Evolutionary conservation across 2,113 vertebrate genomes (phyloP).

Genomic region (Zapornia atra): DNA sequence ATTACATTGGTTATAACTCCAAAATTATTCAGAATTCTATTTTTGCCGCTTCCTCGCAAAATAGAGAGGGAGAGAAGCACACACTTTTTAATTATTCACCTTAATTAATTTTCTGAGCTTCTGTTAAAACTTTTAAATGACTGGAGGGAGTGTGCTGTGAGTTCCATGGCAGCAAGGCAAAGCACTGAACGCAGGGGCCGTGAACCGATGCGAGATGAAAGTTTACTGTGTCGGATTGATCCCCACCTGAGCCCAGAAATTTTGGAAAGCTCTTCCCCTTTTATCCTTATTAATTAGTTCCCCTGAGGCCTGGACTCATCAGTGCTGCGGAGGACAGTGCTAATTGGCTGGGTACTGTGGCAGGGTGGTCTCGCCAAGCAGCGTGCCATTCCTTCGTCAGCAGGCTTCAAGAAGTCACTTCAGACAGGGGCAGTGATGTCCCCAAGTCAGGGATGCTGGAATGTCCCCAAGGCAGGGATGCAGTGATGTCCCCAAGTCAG

Average conservation of each 20-base stretch:
- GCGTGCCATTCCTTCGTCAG: neutral
- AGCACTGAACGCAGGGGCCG: neutral
- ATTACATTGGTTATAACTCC: slow-evolving; percentile 74
- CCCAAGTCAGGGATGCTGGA: neutral
- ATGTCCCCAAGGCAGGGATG: neutral
- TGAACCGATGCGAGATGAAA: slow-evolving; percentile 25
- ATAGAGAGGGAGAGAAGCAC: slow-evolving; percentile 24
- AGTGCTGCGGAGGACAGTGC: neutral
- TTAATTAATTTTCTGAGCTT: slow-evolving; percentile 75
- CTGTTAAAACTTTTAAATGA: slow-evolving; percentile 7
- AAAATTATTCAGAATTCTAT: slow-evolving; percentile 66
- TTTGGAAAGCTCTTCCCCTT: slow-evolving; percentile 36
- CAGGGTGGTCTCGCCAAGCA: neutral
- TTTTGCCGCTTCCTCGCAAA: slow-evolving; percentile 47
- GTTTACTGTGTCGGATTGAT: neutral
- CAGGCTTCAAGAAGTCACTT: neutral
- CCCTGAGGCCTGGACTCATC: neutral
- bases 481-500: neutral
- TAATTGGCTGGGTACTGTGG: neutral
- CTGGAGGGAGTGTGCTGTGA: neutral
- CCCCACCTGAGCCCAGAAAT: slow-evolving; percentile 37
- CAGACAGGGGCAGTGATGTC: neutral
- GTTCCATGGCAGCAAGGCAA: neutral
- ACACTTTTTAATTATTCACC: slow-evolving; percentile 70
- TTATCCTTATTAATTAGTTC: slow-evolving; percentile 61